These are phyloP conservation scores for Porites lobata DNA, from an alignment of 92 coral and sea anemone species.

Conservation along the genomic window DNA sequence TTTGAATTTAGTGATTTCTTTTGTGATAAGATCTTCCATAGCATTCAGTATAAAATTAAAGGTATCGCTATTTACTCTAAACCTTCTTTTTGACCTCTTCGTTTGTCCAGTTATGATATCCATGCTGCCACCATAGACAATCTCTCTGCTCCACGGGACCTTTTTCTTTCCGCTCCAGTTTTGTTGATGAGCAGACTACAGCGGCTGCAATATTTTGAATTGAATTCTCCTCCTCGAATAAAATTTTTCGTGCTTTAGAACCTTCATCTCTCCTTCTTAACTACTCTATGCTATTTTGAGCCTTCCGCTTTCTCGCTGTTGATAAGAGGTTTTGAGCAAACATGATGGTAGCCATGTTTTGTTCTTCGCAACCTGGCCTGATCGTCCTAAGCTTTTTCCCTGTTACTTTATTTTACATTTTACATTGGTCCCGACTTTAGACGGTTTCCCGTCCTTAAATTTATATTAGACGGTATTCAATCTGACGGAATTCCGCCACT, in stretches of 20 bases:
- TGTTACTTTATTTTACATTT: not conserved
- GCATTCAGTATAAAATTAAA: conserved; percentile 15
- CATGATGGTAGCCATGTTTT: conserved; percentile 9
- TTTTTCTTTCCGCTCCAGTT: conserved; percentile 46
- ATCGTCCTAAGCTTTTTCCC: not conserved
- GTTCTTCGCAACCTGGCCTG: not conserved
- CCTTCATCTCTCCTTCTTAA: conserved; percentile 12
- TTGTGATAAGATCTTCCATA: not conserved
- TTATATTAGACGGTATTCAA: conserved; percentile 18
- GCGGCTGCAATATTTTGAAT: conserved; percentile 50
- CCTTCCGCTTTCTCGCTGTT: conserved; percentile 20
- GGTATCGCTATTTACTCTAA: conserved; percentile 45
- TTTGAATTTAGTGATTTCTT: conserved; percentile 8
- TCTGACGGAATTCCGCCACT: too few relatives aligned
- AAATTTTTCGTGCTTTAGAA: conserved; percentile 7
- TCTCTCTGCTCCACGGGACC: conserved; percentile 43
- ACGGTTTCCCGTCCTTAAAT: conserved; percentile 20
- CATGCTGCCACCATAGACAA: conserved; percentile 62
- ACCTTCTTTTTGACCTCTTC: conserved; percentile 56
- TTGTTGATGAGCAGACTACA: conserved; percentile 37
- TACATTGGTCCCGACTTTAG: not conserved
- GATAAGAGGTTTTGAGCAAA: conserved; percentile 3
- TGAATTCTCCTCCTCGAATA: conserved; percentile 43
- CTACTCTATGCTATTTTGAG: not conserved
- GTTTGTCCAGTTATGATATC: conserved; percentile 56